A percentile compares a stretch with the other conserved stretches of the same genome.
These are phyloP conservation scores for Piliocolobus tephrosceles DNA, from an alignment of 2,113 vertebrate genomes.

Conservation along the genomic window DNA sequence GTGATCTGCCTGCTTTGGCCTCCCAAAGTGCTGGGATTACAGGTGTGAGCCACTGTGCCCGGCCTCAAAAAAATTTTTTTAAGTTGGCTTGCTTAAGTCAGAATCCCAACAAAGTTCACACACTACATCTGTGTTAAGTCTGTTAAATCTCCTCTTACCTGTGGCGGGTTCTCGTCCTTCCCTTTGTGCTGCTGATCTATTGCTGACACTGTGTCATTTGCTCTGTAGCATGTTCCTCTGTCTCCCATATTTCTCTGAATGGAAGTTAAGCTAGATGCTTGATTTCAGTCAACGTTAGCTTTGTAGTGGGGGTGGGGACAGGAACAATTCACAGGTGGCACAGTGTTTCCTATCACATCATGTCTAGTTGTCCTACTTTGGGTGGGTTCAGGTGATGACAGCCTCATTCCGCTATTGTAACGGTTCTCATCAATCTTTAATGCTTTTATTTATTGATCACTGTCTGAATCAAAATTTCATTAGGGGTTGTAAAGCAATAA, in stretches of 20 bases:
- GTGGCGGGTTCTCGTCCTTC: rapidly evolving
- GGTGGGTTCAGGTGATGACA: background rate
- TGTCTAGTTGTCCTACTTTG: background rate
- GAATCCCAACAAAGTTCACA: background rate
- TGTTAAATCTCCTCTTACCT: background rate
- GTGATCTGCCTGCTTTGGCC: too few species aligned
- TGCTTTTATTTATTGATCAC: background rate
- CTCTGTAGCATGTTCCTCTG: background rate
- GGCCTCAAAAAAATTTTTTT: background rate
- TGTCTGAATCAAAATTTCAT: background rate
- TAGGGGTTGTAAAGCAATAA: background rate
- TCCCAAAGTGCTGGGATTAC: too few species aligned
- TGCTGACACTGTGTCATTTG: background rate
- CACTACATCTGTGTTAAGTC: background rate
- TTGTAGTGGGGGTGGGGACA: too few species aligned
- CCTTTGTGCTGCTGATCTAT: background rate
- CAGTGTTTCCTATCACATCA: background rate
- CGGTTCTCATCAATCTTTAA: background rate
- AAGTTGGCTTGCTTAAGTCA: background rate
- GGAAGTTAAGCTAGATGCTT: background rate
- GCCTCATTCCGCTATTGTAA: background rate
- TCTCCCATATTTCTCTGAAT: background rate
- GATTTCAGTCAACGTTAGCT: background rate
- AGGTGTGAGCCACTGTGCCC: too few species aligned
- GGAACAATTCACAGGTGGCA: background rate